phyloP scores from a whole-genome alignment of 2,888 invertebrate genomes.

The Trichacis sp. region DNA sequence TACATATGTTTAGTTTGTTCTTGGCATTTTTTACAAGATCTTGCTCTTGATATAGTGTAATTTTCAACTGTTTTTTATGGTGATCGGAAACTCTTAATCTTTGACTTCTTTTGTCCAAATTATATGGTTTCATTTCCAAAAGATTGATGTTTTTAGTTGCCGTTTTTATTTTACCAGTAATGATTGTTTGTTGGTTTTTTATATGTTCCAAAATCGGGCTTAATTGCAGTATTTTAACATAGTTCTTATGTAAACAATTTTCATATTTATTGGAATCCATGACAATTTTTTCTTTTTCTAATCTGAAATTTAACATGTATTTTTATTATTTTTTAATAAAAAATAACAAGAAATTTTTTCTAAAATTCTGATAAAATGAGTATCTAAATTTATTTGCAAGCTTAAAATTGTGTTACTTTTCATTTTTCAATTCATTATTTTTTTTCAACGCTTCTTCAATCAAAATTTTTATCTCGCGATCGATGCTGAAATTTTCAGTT shows the following conservation, averaged over 20 bases:
- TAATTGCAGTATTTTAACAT: neutral
- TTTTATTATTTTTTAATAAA: too few relatives aligned
- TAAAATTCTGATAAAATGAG: too few relatives aligned
- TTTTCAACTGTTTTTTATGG: neutral
- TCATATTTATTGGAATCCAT: neutral
- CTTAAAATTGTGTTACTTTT: constrained; percentile 15
- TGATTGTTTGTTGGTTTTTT: neutral
- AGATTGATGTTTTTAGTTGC: neutral
- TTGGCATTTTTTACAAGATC: constrained; percentile 18
- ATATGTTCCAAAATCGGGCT: neutral
- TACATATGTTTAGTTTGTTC: neutral
- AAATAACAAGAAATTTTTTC: too few relatives aligned
- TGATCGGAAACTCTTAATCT: neutral
- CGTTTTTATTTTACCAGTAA: neutral
- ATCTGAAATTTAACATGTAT: too few relatives aligned
- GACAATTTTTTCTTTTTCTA: neutral
- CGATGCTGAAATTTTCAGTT: constrained; percentile 56
- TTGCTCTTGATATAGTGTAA: constrained; percentile 11
- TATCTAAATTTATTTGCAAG: too few relatives aligned
- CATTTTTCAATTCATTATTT: constrained; percentile 3
- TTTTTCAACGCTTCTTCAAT: constrained; percentile 11
- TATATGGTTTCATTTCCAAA: neutral
- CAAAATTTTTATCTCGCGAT: constrained; percentile 45
- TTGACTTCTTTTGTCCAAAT: neutral
- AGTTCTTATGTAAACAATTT: neutral